Percentiles rank a stretch among this genome's conserved stretches.
Evolutionary conservation across 35 echinoderm and acorn worm species (phyloP).

Genomic region (Chiridota heheva): DNA sequence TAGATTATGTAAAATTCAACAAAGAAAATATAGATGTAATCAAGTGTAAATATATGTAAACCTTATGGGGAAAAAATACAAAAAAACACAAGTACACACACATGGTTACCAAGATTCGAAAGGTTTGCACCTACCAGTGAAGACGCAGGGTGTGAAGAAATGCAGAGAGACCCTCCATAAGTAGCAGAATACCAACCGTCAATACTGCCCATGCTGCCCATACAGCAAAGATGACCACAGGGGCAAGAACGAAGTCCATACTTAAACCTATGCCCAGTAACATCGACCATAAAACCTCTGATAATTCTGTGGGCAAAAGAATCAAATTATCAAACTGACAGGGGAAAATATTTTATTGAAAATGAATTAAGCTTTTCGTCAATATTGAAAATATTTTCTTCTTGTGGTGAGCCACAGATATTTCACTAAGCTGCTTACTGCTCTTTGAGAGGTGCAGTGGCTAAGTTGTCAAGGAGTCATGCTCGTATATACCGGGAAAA

Average conservation of each 20-base stretch:
- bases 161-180: constrained; percentile 96
- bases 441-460: no score
- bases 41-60: no score
- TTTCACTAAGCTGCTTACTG: constrained; percentile 16
- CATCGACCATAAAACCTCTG: constrained; percentile 93
- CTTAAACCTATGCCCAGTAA: constrained; percentile 60
- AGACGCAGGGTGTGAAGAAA: constrained; percentile 95
- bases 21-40: no score
- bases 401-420: constrained; percentile 3
- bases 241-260: constrained; percentile 24
- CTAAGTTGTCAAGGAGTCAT: no score
- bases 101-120: no score
- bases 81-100: no score
- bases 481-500: no score
- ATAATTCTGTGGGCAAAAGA: constrained; percentile 64
- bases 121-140: constrained; percentile 94
- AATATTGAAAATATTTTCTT: not conserved
- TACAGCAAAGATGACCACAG: constrained; percentile 59
- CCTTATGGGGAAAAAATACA: no score
- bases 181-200: constrained; percentile 73
- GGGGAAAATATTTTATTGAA: not conserved
- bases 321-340: not conserved
- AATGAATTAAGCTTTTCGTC: not conserved
- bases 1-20: no score
- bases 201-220: constrained; percentile 84